A percentile compares a stretch with the other conserved stretches of the same genome.
These are phyloP conservation scores for Xestia sexstrigata DNA, from an alignment of 2,888 invertebrate genomes.

Conservation along the genomic window DNA sequence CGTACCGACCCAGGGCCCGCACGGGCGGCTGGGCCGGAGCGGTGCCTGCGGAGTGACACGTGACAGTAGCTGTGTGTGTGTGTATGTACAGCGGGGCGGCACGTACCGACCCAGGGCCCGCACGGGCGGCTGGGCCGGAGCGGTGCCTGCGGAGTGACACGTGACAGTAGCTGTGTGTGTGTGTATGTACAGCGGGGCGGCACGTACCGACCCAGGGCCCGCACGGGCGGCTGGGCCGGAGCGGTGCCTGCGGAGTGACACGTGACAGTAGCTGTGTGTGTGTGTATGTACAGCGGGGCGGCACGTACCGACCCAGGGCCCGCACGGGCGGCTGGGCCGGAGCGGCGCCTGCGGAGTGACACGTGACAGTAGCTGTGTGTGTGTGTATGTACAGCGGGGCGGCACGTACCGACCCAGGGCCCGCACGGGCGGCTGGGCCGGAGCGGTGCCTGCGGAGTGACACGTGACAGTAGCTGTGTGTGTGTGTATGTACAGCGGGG, in stretches of 20 bases:
- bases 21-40: conserved; percentile 78
- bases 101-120: conserved; percentile 83
- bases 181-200: no score
- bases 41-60: no score
- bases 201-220: conserved; percentile 82
- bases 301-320: conserved; percentile 81
- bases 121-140: conserved; percentile 78
- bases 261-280: no score
- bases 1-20: conserved; percentile 83
- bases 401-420: conserved; percentile 80
- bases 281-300: no score
- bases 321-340: conserved; percentile 82
- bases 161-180: no score
- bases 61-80: no score
- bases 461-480: no score
- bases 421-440: conserved; percentile 75
- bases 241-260: conserved; percentile 42
- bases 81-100: no score
- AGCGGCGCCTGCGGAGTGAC: conserved; percentile 79
- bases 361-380: no score
- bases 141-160: no score
- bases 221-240: conserved; percentile 78
- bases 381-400: no score
- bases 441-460: conserved; percentile 64
- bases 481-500: no score